phyloP scores from a whole-genome alignment of 2,888 invertebrate genomes.

The Quadroppia sp. region DNA sequence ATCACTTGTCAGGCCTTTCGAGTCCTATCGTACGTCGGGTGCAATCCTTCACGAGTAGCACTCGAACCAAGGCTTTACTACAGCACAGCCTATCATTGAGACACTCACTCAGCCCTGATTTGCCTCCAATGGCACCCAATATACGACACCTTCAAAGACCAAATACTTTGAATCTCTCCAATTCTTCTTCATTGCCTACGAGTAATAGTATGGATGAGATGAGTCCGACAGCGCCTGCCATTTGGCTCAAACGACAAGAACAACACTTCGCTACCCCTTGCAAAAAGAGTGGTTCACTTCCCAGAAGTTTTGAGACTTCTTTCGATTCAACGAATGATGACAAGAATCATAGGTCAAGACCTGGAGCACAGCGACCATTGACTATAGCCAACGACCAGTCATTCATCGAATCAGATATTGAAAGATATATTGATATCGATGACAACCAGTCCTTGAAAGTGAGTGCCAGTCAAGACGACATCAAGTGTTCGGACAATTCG shows the following conservation, averaged over 20 bases:
- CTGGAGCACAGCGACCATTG: slow-evolving; percentile 59
- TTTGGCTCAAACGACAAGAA: slow-evolving; percentile 68
- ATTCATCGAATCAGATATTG: slow-evolving; percentile 61
- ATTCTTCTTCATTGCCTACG: slow-evolving; percentile 38
- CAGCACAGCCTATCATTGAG: slow-evolving; percentile 47
- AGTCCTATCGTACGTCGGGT: slow-evolving; percentile 47
- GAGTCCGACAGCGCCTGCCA: slow-evolving; percentile 63
- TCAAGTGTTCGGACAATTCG: slow-evolving; percentile 52
- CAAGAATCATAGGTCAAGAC: background rate
- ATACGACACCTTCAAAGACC: background rate
- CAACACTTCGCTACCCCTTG: slow-evolving; percentile 62
- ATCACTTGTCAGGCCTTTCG: slow-evolving; percentile 9
- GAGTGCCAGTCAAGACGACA: slow-evolving; percentile 47
- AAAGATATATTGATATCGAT: slow-evolving; percentile 49
- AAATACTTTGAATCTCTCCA: slow-evolving; percentile 22
- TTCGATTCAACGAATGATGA: slow-evolving; percentile 12
- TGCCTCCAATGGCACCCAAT: background rate
- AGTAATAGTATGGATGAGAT: slow-evolving; percentile 49
- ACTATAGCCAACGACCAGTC: slow-evolving; percentile 67
- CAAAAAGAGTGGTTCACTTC: slow-evolving; percentile 71
- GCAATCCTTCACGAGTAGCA: slow-evolving; percentile 49
- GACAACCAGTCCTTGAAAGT: background rate
- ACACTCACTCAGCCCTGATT: slow-evolving; percentile 38
- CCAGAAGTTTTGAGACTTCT: slow-evolving; percentile 65
- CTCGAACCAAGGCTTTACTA: slow-evolving; percentile 45